Percentiles rank a stretch among this genome's conserved stretches.
These are phyloP conservation scores for Lonchura striata DNA, from an alignment of 2,113 vertebrate species.

Conservation along the genomic window DNA sequence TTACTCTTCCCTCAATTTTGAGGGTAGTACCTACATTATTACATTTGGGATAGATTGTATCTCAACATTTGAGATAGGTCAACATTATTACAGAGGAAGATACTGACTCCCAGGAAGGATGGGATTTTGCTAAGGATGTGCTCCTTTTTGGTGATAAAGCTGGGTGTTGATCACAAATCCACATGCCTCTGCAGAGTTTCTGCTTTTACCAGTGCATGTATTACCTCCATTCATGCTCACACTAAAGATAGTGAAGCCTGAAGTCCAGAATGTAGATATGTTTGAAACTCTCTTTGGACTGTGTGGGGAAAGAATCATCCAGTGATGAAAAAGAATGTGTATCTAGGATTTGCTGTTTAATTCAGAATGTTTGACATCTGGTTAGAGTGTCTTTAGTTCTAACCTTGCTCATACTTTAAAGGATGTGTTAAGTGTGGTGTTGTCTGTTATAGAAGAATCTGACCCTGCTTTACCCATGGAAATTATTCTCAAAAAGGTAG, in stretches of 20 bases:
- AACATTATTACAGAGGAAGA: background rate
- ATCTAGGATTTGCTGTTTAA: background rate
- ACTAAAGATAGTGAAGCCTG: background rate
- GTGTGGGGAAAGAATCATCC: background rate
- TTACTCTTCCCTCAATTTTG: background rate
- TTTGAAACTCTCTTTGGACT: background rate
- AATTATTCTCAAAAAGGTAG: background rate
- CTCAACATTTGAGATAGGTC: background rate
- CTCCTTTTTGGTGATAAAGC: background rate
- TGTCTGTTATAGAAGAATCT: background rate
- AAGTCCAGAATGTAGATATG: background rate
- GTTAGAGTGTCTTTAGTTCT: background rate
- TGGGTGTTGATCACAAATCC: background rate
- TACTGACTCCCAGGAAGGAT: background rate
- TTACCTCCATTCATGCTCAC: rapidly evolving
- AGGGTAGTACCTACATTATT: background rate
- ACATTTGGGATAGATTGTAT: background rate
- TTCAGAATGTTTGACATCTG: background rate
- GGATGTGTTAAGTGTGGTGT: background rate
- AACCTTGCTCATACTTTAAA: background rate
- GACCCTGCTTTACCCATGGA: background rate
- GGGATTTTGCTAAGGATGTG: background rate
- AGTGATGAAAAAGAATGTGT: background rate
- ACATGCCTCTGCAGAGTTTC: background rate
- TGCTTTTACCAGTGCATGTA: background rate